Conservation (phyloP, 2,113 vertebrate genomes). For the Eclectus roratus region DNA sequence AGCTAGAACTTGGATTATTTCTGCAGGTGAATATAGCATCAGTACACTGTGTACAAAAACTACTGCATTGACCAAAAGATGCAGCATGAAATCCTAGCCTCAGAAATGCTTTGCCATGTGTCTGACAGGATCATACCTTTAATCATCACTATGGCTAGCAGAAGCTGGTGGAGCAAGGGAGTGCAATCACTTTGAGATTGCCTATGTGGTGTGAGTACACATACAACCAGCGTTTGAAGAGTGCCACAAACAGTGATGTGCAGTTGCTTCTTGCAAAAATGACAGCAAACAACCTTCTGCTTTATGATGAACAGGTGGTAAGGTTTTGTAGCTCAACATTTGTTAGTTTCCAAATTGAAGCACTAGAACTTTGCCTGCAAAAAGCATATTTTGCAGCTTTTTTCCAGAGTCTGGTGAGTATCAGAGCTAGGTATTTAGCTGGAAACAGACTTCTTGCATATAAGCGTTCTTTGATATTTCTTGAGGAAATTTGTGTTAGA, state of each 20-base stretch:
- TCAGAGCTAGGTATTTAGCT: background rate
- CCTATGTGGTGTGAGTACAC: fast-evolving
- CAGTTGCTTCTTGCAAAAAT: background rate
- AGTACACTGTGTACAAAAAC: background rate
- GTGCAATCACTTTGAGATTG: background rate
- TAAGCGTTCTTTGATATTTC: background rate
- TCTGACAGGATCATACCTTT: background rate
- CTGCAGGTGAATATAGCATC: background rate
- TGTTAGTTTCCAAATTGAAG: background rate
- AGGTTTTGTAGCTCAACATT: background rate
- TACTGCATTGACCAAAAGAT: background rate
- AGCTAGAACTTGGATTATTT: background rate
- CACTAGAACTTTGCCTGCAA: background rate
- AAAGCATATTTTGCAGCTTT: background rate
- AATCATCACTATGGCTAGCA: background rate
- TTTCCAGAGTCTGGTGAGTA: background rate
- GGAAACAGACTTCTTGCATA: background rate
- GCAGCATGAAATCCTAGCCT: background rate
- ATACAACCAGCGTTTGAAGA: background rate
- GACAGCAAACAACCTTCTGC: background rate
- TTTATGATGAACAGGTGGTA: background rate
- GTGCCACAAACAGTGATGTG: background rate
- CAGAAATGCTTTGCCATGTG: background rate
- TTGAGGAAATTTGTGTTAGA: background rate
- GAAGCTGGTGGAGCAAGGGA: background rate